Evolutionary conservation across 1,140 invertebrate genomes (phyloP).

Genomic region (Meteorus sp.): DNA sequence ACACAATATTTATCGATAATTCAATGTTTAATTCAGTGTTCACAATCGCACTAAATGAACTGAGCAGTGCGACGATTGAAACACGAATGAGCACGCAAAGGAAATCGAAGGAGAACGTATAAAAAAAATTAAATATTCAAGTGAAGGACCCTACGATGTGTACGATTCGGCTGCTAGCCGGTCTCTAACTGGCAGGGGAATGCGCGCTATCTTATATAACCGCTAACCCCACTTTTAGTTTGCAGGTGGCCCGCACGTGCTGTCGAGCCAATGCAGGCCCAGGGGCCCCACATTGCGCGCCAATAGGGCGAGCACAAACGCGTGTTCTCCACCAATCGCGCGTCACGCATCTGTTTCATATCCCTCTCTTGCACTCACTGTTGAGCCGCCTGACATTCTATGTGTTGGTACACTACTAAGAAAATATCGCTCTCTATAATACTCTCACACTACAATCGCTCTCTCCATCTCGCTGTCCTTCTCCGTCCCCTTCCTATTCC

Average conservation of each 20-base stretch:
- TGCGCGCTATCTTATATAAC: slow-evolving; percentile 46
- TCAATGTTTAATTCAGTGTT: too few species aligned
- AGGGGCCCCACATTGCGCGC: slow-evolving; percentile 46
- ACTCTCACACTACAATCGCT: too few species aligned
- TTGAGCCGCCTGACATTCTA: slow-evolving; percentile 1
- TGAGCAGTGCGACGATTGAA: background rate
- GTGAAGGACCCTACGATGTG: background rate
- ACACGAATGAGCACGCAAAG: background rate
- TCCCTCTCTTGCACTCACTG: slow-evolving; percentile 1
- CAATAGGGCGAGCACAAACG: slow-evolving; percentile 46
- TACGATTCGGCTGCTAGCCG: slow-evolving; percentile 44
- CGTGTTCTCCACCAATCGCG: slow-evolving; percentile 46
- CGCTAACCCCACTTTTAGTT: slow-evolving; percentile 33
- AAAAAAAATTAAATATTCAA: background rate
- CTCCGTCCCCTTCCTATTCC: too few species aligned
- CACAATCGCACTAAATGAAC: too few species aligned
- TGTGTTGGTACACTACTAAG: too few species aligned
- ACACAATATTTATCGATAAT: too few species aligned
- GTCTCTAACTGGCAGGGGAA: slow-evolving; percentile 46
- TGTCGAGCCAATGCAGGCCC: slow-evolving; percentile 45
- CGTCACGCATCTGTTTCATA: slow-evolving; percentile 40
- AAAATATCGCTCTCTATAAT: too few species aligned
- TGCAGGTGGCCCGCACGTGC: slow-evolving; percentile 55
- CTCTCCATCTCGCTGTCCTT: too few species aligned
- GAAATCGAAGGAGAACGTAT: background rate